Base-by-base conservation (phyloP, 2,797 vertebrate species). In the Lates japonicus region DNA sequence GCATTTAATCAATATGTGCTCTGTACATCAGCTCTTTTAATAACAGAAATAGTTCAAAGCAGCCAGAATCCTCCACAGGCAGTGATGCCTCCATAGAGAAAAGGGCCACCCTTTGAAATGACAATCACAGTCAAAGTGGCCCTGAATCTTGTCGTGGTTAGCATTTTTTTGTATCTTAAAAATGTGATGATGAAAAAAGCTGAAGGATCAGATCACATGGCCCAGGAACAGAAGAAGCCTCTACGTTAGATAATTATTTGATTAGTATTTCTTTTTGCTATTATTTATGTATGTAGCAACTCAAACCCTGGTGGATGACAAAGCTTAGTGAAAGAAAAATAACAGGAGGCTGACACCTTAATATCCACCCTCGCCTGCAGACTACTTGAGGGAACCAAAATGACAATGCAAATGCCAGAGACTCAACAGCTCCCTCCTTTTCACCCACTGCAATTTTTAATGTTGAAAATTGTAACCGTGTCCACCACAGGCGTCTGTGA, bases 391-490 rank as follows among this genome's bases (percentile, higher is more conserved):
- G n/a, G n/a, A n/a, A n/a, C n/a, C n/a, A n/a, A n/a, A n/a, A n/a
- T n/a, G n/a, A n/a, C n/a, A n/a, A n/a, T n/a, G n/a, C n/a, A n/a
- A 63, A 87, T 41, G 39, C 44, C 76, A 42, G 64, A 78, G 62
- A 73, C 72, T 44, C 13, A 70, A 64, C 73, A 71, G 57, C 62
- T 51, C n/a, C 33, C 41, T 1, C 35, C 6, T 63, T 69, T 69
- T 74, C 78, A 71, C 76, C 62, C 78, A 22, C 65, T 46, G 63
- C 88, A 62, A 87, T 90, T 78, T 85, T 88, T n/a, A 86, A 88
- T 89, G 87, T 87, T 87, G 65, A 93, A 95, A 94, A 95, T 95
- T 94, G 95, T 95, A 95, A 95, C 87, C 62, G 70, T 60, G 51
- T 61, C 79, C n/a, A 78, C 71, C 81, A 76, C 74, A 64, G 68